A percentile compares a stretch with the other conserved stretches of the same genome.
Evolutionary conservation across 2,113 vertebrate genomes (phyloP).

Genomic region (Ascaphus truei): DNA sequence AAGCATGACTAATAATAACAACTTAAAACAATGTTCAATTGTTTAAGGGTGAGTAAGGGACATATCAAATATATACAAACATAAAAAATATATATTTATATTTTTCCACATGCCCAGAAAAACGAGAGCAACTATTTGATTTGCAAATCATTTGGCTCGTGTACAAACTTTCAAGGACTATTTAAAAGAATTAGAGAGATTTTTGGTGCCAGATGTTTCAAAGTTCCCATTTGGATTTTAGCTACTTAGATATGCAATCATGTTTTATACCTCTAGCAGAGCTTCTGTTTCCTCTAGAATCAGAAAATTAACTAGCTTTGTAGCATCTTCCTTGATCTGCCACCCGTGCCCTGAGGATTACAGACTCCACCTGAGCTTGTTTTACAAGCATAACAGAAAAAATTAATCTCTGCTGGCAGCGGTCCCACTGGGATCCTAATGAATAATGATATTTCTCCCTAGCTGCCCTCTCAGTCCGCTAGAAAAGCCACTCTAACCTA

Average conservation of each 20-base stretch:
- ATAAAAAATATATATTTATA: too few species aligned
- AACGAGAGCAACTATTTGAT: neutral
- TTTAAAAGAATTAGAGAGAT: slow-evolving; percentile 64
- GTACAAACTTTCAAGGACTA: slow-evolving; percentile 64
- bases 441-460: slow-evolving; percentile 85
- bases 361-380: slow-evolving; percentile 84
- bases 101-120: neutral
- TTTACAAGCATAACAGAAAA: slow-evolving; percentile 85
- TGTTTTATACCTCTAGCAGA: slow-evolving; percentile 82
- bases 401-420: slow-evolving; percentile 84
- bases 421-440: slow-evolving; percentile 79
- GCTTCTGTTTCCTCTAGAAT: slow-evolving; percentile 80
- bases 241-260: slow-evolving; percentile 82
- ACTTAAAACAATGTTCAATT: too few species aligned
- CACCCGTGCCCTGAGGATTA: slow-evolving; percentile 82
- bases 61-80: too few species aligned
- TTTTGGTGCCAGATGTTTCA: slow-evolving; percentile 73
- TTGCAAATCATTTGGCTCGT: slow-evolving; percentile 48
- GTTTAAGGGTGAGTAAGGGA: too few species aligned
- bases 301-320: slow-evolving; percentile 86
- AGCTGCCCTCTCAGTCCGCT: slow-evolving; percentile 80
- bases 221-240: slow-evolving; percentile 79
- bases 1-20: too few species aligned
- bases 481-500: slow-evolving; percentile 81
- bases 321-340: slow-evolving; percentile 85